phyloP scores from a whole-genome alignment of 2,113 vertebrate species.

The Eolophus roseicapilla region DNA sequence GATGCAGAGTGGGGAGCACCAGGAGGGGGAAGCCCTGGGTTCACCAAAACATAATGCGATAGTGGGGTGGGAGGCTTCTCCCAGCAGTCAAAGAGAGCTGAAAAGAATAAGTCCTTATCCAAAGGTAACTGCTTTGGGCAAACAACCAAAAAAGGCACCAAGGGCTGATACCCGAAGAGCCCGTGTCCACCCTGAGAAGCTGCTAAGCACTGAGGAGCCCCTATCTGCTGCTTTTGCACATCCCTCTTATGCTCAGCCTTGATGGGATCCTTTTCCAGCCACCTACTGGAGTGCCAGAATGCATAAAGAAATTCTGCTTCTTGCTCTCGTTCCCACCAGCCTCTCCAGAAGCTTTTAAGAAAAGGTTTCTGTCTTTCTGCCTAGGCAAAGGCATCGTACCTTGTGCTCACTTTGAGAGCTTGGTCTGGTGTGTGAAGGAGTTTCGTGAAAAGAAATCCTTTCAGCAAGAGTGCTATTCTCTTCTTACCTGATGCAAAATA shows the following conservation, averaged over 20 bases:
- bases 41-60: neutral
- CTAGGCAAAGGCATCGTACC: rapidly evolving
- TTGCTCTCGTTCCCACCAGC: neutral
- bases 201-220: neutral
- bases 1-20: rapidly evolving
- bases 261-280: neutral
- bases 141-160: neutral
- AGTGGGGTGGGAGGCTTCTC: neutral
- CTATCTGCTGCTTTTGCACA: neutral
- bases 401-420: neutral
- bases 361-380: neutral
- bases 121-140: neutral
- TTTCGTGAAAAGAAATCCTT: neutral
- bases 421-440: neutral
- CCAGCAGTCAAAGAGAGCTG: neutral
- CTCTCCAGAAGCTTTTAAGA: neutral
- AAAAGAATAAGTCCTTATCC: neutral
- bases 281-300: neutral
- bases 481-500: slow-evolving; percentile 3
- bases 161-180: neutral
- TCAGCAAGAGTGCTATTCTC: neutral
- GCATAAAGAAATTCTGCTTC: neutral
- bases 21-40: neutral
- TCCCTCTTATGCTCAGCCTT: neutral
- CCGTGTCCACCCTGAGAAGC: rapidly evolving